Evolutionary conservation across 2,797 vertebrate genomes (phyloP).

Genomic region (Thunnus albacares): DNA sequence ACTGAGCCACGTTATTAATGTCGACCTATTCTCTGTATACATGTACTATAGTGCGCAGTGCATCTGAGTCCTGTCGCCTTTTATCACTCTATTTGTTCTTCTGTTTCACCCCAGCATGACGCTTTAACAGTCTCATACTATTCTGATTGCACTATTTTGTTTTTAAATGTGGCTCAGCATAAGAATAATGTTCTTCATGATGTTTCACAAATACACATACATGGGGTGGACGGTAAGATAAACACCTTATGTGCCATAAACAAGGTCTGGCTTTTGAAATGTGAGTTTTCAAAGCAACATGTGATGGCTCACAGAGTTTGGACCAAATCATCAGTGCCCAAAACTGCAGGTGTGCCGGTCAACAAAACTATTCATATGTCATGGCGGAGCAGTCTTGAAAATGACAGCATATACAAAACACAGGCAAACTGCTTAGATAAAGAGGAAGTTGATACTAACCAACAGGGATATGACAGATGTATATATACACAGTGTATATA

Average conservation of each 20-base stretch:
- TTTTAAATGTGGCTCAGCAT: constrained; percentile 45
- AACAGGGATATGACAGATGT: constrained; percentile 50
- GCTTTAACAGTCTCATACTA: constrained; percentile 25
- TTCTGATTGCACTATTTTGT: constrained; percentile 48
- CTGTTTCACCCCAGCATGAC: constrained; percentile 16
- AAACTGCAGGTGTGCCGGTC: constrained; percentile 71
- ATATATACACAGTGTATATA: background rate
- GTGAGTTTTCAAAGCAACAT: constrained; percentile 57
- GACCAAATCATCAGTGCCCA: constrained; percentile 57
- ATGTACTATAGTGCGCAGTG: constrained; percentile 29
- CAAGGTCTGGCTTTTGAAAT: constrained; percentile 69
- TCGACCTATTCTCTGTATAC: constrained; percentile 44
- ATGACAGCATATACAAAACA: constrained; percentile 75
- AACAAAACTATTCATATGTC: constrained; percentile 64
- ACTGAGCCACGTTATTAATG: constrained; percentile 42
- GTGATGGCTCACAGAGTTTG: constrained; percentile 49
- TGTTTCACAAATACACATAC: constrained; percentile 49
- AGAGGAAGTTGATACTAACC: constrained; percentile 61
- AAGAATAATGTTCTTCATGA: constrained; percentile 53
- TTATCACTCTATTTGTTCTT: constrained; percentile 41
- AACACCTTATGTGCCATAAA: constrained; percentile 66
- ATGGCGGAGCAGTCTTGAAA: constrained; percentile 59
- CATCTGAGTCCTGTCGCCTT: constrained; percentile 37
- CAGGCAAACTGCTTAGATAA: constrained; percentile 64
- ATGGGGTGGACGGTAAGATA: constrained; percentile 53